Evolutionary conservation across 2,888 invertebrate species (phyloP).

Genomic region (Lordiphosa andalusiaca): DNA sequence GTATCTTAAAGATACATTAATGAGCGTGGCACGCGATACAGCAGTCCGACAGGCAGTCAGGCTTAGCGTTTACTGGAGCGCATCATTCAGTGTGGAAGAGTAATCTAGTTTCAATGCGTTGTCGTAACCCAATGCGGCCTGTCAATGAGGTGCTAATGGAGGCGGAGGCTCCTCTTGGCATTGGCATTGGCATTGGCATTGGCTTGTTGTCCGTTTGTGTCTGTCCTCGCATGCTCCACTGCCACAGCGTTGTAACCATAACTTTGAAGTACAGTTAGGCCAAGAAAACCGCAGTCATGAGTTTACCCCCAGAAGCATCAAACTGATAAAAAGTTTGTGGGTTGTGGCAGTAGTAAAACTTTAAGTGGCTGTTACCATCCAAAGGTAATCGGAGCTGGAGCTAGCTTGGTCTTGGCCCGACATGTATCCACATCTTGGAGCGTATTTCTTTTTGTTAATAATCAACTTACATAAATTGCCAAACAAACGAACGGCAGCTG

Average conservation of each 20-base stretch:
- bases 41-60: conserved; percentile 17
- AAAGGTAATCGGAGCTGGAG: neutral
- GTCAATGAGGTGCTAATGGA: conserved; percentile 73
- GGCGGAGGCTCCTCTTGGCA: conserved; percentile 26
- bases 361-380: conserved; percentile 2
- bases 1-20: conserved; percentile 48
- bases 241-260: conserved; percentile 28
- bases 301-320: conserved; percentile 30
- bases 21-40: conserved; percentile 61
- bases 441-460: conserved; percentile 20
- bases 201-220: conserved; percentile 8
- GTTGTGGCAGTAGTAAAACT: conserved; percentile 11
- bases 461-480: conserved; percentile 42
- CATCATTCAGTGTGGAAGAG: conserved; percentile 34
- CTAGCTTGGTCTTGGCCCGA: neutral
- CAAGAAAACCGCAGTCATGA: conserved; percentile 42
- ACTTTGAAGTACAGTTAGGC: conserved; percentile 52
- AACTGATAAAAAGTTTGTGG: conserved; percentile 27
- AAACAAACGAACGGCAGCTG: conserved; percentile 50
- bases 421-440: neutral
- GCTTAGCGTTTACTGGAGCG: conserved; percentile 51
- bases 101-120: conserved; percentile 31
- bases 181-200: conserved; percentile 27
- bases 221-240: conserved; percentile 40
- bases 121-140: conserved; percentile 60